Evolutionary conservation across 1,140 invertebrate species (phyloP).

Genomic region (Arion vulgaris): DNA sequence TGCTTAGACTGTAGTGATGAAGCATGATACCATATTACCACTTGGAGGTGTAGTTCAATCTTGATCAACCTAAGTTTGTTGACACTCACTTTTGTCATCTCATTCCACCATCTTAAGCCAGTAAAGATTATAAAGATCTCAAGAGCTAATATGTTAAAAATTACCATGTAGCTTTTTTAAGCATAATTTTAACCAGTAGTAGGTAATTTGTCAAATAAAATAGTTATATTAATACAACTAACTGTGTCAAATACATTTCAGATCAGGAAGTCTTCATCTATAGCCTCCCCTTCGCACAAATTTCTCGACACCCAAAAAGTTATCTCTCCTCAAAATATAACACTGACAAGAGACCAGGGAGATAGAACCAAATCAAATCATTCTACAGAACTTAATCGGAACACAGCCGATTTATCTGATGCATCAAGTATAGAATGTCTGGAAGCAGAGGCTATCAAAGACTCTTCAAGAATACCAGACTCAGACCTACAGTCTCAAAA

Average conservation of each 20-base stretch:
- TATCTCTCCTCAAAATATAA: constrained; percentile 22
- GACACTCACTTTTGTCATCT: no score
- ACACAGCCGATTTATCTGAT: background rate
- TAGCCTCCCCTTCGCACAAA: constrained; percentile 48
- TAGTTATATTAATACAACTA: background rate
- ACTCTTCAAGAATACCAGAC: background rate
- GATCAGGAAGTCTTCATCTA: constrained; percentile 59
- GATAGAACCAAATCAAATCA: background rate
- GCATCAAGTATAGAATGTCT: background rate
- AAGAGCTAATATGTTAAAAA: no score
- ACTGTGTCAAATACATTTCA: constrained; percentile 31
- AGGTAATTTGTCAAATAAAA: background rate
- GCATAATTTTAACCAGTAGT: no score
- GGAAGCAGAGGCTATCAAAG: background rate
- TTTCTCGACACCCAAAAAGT: constrained; percentile 1
- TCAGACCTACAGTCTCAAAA: background rate
- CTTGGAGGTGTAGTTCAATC: no score
- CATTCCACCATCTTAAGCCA: no score
- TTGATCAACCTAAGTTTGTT: no score
- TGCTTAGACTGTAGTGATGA: no score
- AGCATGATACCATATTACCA: no score
- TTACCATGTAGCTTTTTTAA: no score
- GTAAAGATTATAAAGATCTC: no score
- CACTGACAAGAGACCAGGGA: background rate
- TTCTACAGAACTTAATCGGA: background rate